Base-by-base conservation (phyloP, 2,113 vertebrate species). In the Antennarius striatus region DNA sequence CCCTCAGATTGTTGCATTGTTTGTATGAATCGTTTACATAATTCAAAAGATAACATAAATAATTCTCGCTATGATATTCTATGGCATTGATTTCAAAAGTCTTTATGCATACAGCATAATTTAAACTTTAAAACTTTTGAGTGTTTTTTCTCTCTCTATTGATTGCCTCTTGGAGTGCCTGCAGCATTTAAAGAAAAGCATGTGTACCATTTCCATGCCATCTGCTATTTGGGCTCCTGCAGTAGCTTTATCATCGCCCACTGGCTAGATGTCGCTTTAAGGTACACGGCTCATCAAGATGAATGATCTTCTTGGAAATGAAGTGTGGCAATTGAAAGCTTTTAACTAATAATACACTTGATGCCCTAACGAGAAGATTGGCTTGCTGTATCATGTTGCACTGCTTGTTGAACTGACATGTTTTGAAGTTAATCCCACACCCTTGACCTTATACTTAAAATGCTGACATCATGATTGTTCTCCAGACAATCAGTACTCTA, bases 231-330 rank as follows among this genome's bases (percentile, higher is more conserved):
- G 17, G 3, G 17, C 45, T 57, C 53, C 68, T 56, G 61, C 58
- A 62, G 63, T 62, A 39, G 47, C 64, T 63, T 42, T 22, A n/a
- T 32, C 61, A 46, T 76, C n/a, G 5, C 47, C 73, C 62, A 51
- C 52, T 6, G 73, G 74, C 54, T 49, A 40, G 11, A 67, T 76
- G 77, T 75, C 52, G 7, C 57, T 70, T 60, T 55, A 55, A 64
- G 46, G 57, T 47, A 30, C 42, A 73, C 65, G 5, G 65, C 62
- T 76, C 65, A 73, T 71, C 69, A 63, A 60, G 50, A 74, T 58
- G 66, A 71, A 52, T 61, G 69, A 73, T 69, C 60, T 17, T 59
- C 51, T 63, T 57, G 39, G 49, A 39, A 75, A 68, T 17, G 28
- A 48, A 47, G 36, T 7, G 7, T 15, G 16, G 56, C 54, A 72